phyloP scores from a whole-genome alignment of 2,888 invertebrate genomes.

The Ormyrus pomaceus region DNA sequence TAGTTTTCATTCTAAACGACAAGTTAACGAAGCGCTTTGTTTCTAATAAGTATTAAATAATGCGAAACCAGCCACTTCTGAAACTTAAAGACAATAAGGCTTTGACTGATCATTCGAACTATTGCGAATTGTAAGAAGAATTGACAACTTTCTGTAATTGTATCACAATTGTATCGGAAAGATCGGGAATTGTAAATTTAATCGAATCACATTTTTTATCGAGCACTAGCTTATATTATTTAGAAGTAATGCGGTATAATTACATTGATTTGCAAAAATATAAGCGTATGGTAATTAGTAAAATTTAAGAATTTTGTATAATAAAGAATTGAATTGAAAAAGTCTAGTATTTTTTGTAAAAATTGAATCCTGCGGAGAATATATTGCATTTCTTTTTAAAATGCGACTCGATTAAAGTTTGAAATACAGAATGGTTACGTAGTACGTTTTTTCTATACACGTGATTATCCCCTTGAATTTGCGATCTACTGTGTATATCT shows the following conservation, averaged over 20 bases:
- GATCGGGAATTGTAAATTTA: conserved; percentile 16
- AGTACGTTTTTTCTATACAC: conserved; percentile 29
- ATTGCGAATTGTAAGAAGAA: conserved; percentile 16
- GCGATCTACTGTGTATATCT: conserved; percentile 22
- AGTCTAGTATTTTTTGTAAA: neutral
- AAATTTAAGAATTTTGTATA: too few species aligned
- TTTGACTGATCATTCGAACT: conserved; percentile 62
- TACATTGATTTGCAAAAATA: too few species aligned
- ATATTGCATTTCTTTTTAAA: conserved; percentile 11
- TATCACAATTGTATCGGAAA: conserved; percentile 8
- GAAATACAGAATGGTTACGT: neutral
- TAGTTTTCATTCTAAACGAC: neutral
- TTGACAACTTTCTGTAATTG: conserved; percentile 19
- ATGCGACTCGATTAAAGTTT: conserved; percentile 45
- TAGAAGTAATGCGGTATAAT: too few species aligned
- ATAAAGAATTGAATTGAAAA: neutral
- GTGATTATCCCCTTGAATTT: conserved; percentile 7
- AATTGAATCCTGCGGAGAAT: neutral
- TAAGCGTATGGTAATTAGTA: too few species aligned
- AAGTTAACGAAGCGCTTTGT: conserved; percentile 40
- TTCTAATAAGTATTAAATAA: conserved; percentile 41
- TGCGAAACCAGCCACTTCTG: conserved; percentile 46
- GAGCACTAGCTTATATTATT: too few species aligned
- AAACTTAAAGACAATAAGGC: conserved; percentile 68
- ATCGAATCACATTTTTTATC: conserved; percentile 41